Conservation (phyloP, 2,888 invertebrate genomes). For the Drosophila affinis region DNA sequence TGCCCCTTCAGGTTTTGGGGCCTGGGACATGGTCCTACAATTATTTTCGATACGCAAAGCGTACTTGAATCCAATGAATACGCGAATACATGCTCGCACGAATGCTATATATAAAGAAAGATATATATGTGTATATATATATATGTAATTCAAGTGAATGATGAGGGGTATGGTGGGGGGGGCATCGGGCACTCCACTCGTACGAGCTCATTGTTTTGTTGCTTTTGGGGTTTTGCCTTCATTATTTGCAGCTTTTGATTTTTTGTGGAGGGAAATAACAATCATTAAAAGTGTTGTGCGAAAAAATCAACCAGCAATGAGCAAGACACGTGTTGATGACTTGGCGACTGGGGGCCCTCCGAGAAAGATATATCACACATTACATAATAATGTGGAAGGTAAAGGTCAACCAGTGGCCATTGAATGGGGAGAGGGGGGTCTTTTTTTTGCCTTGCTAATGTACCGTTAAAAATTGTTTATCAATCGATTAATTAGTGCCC, state of each 20-base stretch:
- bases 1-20: slow-evolving; percentile 10
- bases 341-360: background rate
- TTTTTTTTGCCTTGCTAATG: background rate
- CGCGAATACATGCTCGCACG: background rate
- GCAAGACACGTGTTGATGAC: slow-evolving; percentile 54
- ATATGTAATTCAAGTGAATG: background rate
- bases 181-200: background rate
- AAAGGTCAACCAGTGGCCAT: slow-evolving; percentile 28
- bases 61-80: slow-evolving; percentile 58
- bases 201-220: slow-evolving; percentile 4
- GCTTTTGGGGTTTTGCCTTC: slow-evolving; percentile 47
- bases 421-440: background rate
- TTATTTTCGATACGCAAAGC: slow-evolving; percentile 64
- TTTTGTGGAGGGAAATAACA: slow-evolving; percentile 15
- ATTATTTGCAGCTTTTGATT: slow-evolving; percentile 51
- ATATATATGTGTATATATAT: slow-evolving; percentile 7
- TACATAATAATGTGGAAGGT: slow-evolving; percentile 17
- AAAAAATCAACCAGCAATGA: slow-evolving; percentile 48
- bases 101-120: slow-evolving; percentile 8
- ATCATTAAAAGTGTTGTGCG: slow-evolving; percentile 39
- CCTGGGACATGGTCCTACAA: slow-evolving; percentile 56
- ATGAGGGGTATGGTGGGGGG: background rate
- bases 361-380: slow-evolving; percentile 48
- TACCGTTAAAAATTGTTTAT: slow-evolving; percentile 43
- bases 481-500: slow-evolving; percentile 11